A percentile compares a stretch with the other conserved stretches of the same genome.
phyloP scores from a whole-genome alignment of 2,113 vertebrate species.

The Melospiza melodia region DNA sequence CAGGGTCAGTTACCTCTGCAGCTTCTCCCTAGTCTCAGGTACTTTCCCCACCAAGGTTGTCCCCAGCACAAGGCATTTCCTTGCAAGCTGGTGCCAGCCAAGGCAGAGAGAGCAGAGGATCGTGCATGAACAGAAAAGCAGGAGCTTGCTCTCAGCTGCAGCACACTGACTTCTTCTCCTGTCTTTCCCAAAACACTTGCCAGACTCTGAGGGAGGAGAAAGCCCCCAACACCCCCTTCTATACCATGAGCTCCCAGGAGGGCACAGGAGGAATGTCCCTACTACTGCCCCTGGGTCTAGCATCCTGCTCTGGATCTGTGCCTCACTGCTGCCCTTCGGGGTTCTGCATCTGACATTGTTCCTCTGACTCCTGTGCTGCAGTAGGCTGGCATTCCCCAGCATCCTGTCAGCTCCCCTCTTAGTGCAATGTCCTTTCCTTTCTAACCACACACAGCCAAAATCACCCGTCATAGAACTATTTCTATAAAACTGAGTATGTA shows the following conservation, averaged over 20 bases:
- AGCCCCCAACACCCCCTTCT: rapidly evolving
- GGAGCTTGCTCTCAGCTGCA: not conserved
- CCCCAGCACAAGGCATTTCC: not conserved
- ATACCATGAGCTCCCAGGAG: rapidly evolving
- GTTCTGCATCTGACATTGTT: not conserved
- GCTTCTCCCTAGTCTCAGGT: not conserved
- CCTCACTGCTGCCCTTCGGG: rapidly evolving
- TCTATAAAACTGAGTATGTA: not conserved
- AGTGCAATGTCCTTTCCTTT: not conserved
- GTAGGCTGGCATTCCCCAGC: rapidly evolving
- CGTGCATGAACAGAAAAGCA: rapidly evolving
- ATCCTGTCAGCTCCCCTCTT: no score
- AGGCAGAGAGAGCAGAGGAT: not conserved
- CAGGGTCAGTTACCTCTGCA: not conserved
- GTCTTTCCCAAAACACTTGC: not conserved
- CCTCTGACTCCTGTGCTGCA: not conserved
- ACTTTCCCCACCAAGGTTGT: rapidly evolving
- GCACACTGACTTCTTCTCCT: not conserved
- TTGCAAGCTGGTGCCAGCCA: not conserved
- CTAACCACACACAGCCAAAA: rapidly evolving
- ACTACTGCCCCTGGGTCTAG: no score
- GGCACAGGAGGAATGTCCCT: rapidly evolving
- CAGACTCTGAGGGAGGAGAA: not conserved
- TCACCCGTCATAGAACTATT: not conserved
- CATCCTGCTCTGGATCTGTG: rapidly evolving